Evolutionary conservation across 64 coral and sea anemone species (phyloP), one percentile per base, ranked within the genome.

Genomic region (Astreopora myriophthalma): DNA sequence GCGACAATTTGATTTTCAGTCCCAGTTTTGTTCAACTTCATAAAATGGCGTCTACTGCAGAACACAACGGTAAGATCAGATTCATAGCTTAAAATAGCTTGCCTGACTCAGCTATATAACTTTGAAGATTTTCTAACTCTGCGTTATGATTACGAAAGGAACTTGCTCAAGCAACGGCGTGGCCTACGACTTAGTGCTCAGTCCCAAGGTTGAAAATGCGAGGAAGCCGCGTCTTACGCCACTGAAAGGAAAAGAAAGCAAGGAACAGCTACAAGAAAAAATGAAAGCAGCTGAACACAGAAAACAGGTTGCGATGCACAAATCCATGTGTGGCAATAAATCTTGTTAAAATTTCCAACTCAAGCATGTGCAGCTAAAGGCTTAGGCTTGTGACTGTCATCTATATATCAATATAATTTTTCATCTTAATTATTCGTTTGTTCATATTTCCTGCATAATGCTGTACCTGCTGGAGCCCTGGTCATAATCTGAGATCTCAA

Each of bases 211-310:
- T 11, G 91, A 90, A 87, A 97, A 94, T 87, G 95, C 95, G 25
- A 92, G 84, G 34, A 94, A 93, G 58, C 95, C 95, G 0, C 85
- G 85, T 20, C 71, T 97, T 79, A 94, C 95, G 28, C 95, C 95
- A 5, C 29, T 38, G 17, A 90, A 57, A 30, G 73, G 49, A 31
- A 92, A 97, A 35, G 90, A 97, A 94, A 97, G 82, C 40, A 89
- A 71, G 24, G 79, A 97, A 39, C 55, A 80, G 6, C 58, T 97
- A 10, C 86, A 86, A 0, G 87, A 89, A 68, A 97, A 90, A 78
- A 73, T 85, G 80, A 79, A 73, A 84, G 83, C 86, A 79, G 95
- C 74, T 40, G 95, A 89, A 75, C 27, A 46, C 39, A 72, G 95
- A 85, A 86, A 86, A 94, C 94, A 94, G 91, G 95, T 97, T 75